A percentile compares a stretch with the other conserved stretches of the same genome.
phyloP scores from a whole-genome alignment of 2,888 invertebrate genomes.

The Parnassius apollo region DNA sequence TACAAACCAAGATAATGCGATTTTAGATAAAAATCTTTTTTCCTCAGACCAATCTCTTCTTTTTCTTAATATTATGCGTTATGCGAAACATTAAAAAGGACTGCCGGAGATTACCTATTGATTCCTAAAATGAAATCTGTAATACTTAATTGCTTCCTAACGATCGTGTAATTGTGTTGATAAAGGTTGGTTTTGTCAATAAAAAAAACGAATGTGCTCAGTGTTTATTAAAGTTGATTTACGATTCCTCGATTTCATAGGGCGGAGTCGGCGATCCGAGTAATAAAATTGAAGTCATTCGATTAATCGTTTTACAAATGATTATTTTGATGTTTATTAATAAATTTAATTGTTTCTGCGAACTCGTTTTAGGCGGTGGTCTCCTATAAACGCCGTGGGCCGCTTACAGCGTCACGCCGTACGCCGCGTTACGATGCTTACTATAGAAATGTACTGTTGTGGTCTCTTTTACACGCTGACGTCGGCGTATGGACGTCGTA shows the following conservation, averaged over 20 bases:
- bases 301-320: constrained; percentile 55
- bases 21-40: constrained; percentile 45
- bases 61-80: constrained; percentile 15
- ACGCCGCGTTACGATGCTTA: too few relatives aligned
- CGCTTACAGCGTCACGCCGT: too few relatives aligned
- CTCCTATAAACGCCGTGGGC: too few relatives aligned
- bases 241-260: constrained; percentile 57
- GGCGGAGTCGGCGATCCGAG: constrained; percentile 63
- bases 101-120: constrained; percentile 2
- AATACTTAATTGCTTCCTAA: constrained; percentile 60
- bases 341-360: constrained; percentile 6
- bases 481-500: too few relatives aligned
- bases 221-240: constrained; percentile 69
- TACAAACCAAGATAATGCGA: constrained; percentile 56
- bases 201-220: constrained; percentile 46
- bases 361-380: too few relatives aligned
- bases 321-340: constrained; percentile 40
- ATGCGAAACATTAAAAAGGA: constrained; percentile 3
- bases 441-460: too few relatives aligned
- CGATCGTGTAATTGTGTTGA: constrained; percentile 75
- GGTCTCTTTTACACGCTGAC: too few relatives aligned
- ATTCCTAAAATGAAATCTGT: constrained; percentile 47
- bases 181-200: constrained; percentile 72
- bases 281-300: constrained; percentile 72
- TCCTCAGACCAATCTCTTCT: constrained; percentile 25